Conservation (phyloP, 2,113 vertebrate genomes). For the Tachuris rubrigastra region DNA sequence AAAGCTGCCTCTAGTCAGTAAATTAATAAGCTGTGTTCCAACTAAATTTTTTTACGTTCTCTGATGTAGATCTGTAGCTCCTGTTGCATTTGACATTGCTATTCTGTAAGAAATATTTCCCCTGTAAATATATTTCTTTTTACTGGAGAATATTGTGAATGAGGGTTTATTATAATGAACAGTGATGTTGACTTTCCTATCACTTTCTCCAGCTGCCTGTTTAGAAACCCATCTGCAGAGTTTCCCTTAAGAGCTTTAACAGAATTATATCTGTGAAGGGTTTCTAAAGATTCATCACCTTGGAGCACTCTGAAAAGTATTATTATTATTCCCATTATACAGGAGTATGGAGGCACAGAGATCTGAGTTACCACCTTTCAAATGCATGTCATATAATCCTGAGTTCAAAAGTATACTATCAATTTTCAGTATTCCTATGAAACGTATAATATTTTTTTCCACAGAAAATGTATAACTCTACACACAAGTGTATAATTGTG, state of each 20-base stretch:
- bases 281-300: neutral
- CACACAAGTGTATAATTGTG: neutral
- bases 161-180: neutral
- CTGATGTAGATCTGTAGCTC: neutral
- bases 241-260: neutral
- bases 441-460: neutral
- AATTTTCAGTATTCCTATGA: neutral
- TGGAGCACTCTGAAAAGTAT: neutral
- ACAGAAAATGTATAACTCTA: accelerated
- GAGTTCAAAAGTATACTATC: neutral
- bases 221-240: neutral
- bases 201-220: constrained; percentile 1
- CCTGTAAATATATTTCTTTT: neutral
- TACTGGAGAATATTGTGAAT: neutral
- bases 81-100: neutral
- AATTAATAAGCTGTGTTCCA: neutral
- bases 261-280: neutral
- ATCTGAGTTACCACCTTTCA: neutral
- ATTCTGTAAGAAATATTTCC: neutral
- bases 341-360: neutral
- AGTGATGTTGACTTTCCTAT: neutral
- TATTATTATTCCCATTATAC: neutral
- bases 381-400: neutral
- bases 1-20: neutral
- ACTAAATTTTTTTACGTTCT: neutral